A percentile compares a stretch with the other conserved stretches of the same genome.
Conservation (phyloP, 2,797 vertebrate species). For the Coluber constrictor region DNA sequence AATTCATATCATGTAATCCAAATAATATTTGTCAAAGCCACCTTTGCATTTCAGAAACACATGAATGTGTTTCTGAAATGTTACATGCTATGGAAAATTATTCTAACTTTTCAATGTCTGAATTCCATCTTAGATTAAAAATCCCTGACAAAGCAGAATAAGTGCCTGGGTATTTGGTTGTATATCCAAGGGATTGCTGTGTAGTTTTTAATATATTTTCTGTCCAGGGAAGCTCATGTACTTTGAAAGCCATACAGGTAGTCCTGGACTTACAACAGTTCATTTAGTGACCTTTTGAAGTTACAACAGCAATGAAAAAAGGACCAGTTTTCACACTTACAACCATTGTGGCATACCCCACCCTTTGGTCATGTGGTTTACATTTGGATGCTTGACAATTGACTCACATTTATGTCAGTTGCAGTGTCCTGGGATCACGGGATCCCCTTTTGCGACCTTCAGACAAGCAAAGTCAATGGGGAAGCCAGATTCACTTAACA, state of each 20-base stretch:
- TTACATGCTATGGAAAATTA: neutral
- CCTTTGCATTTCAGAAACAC: neutral
- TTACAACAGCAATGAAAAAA: neutral
- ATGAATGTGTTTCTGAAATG: neutral
- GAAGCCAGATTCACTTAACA: neutral
- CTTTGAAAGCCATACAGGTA: neutral
- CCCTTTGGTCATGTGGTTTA: neutral
- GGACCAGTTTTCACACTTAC: neutral
- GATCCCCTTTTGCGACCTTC: neutral
- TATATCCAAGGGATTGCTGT: neutral
- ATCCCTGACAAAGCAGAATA: neutral
- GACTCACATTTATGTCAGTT: neutral
- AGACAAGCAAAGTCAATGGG: neutral
- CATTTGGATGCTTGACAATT: neutral
- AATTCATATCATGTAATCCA: neutral
- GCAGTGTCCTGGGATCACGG: neutral
- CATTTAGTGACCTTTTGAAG: neutral
- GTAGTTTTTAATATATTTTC: neutral
- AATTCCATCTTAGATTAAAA: neutral
- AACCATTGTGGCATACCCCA: neutral
- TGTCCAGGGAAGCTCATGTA: neutral
- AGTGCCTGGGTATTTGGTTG: neutral
- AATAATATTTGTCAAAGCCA: neutral
- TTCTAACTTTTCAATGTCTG: neutral
- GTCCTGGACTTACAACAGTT: neutral